Evolutionary conservation across 2,888 invertebrate genomes (phyloP), one percentile per base, ranked within the genome.

Genomic region (Lottia gigantea): DNA sequence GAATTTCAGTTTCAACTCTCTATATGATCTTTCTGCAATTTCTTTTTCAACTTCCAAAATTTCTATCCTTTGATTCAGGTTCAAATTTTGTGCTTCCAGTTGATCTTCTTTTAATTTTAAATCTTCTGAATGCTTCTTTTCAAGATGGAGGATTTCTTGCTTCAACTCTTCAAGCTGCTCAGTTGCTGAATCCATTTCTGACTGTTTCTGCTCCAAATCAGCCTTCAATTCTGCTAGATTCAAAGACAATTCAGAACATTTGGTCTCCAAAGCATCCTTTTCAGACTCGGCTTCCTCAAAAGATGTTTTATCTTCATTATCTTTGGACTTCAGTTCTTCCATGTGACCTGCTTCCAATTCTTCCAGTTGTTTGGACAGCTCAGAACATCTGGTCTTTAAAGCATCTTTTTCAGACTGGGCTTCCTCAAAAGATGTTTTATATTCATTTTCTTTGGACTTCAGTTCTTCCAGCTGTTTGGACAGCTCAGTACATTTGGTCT

Each of bases 321-420:
- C 70, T 15, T 69, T 63, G 16, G 71, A 66, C 70, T 80, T 78
- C 46, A 83, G 67, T 45, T 66, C 67, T 40, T 78, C 72, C 26
- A 61, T 19, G 66, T 77, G 73, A 15, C 63, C 19, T 64, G 74
- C 74, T 26, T 72, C 75, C 55, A 71, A 73, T 62, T 79, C 80
- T 14, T 75, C 76, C 25, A 76, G 66, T 46, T 74, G 64, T 15
- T 68, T 63, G 11, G 47, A 40, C 26, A 78, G 69, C 31, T 72
- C 67, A 8, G 23, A 7, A 47, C 76, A 75, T 14, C 46, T 61
- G 0, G 66, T 47, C 23, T 65, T 66, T 1, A 67, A 72, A n/a
- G 61, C 67, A 16, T 25, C 62, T 31, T 77, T 31, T 7, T 70
- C 64, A 14, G 62, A 46, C 2, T 67, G 69, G 16, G 71, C 16